Base-by-base conservation (phyloP, 2,797 vertebrate species). In the Sebastes iracundus region DNA sequence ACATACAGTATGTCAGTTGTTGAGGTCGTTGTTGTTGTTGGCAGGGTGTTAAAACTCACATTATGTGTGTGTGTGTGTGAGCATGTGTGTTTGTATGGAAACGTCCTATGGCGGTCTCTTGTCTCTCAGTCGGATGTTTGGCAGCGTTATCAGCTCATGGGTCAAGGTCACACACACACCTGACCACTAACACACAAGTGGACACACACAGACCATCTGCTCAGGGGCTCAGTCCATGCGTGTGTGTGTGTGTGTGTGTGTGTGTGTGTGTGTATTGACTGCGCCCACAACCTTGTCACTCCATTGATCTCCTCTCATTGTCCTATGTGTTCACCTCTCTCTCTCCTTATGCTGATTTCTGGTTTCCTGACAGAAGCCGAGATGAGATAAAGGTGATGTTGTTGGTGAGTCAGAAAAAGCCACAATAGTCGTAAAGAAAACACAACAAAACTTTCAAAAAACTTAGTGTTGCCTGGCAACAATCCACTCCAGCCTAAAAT, bases 151-250 rank as follows among this genome's bases (percentile, higher is more conserved):
- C 30, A 71, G 76, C 79, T 71, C 8, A 5, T 61, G 55, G 82
- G 87, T 91, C 84, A 92, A 92, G 90, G 90, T 92, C 90, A 87
- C 76, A 84, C 55, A 82, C 72, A 72, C 74, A 73, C 74, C 23
- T 61, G 69, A 75, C 77, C 72, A 66, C 42, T 12, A 18, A 38
- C 72, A 72, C 79, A 84, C 64, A 81, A 69, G 71, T 66, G 22
- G 62, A 82, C 74, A 77, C 76, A 85, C 88, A 86, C 86, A 72
- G 61, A 82, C 94, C 94, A 94, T 94, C 93, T 94, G 94, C 76
- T 93, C 88, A 83, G 77, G 75, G 80, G 78, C 80, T 85, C 49
- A 0, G 58, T 72, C 75, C 66, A 72, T 70, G 80, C 82, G 83
- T 88, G 55, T 82, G 52, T 77, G 64, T 80, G 82, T 63, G 32